Percentiles rank a stretch among this genome's conserved stretches.
These are phyloP conservation scores for Steromphala cineraria DNA, from an alignment of 2,888 invertebrate species.

Conservation along the genomic window DNA sequence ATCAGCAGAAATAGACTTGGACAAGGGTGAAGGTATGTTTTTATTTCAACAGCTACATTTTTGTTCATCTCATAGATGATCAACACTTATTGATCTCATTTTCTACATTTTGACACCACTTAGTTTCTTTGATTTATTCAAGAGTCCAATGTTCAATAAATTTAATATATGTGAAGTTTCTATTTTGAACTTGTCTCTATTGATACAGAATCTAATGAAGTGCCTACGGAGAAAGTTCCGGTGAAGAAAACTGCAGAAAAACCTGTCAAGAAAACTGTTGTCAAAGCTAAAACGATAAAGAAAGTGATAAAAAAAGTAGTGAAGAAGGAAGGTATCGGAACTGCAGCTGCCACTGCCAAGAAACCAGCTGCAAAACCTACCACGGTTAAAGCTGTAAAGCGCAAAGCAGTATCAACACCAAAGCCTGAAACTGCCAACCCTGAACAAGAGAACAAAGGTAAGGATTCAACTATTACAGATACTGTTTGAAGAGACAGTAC, in stretches of 20 bases:
- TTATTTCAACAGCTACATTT: not conserved
- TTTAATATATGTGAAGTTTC: no score
- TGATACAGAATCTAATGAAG: no score
- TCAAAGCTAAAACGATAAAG: slow-evolving; percentile 28
- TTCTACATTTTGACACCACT: no score
- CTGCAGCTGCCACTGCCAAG: slow-evolving; percentile 33
- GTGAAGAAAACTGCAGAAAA: slow-evolving; percentile 20
- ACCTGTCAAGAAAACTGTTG: not conserved
- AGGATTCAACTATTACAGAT: no score
- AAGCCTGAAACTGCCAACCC: no score
- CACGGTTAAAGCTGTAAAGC: not conserved
- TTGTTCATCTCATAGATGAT: not conserved
- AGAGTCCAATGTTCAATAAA: no score
- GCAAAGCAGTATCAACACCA: not conserved
- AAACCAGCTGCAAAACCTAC: slow-evolving; percentile 29
- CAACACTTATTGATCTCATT: not conserved
- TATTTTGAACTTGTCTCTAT: no score
- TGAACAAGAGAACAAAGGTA: no score
- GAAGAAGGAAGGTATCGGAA: slow-evolving; percentile 27
- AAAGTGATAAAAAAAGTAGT: slow-evolving; percentile 41
- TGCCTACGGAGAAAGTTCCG: not conserved
- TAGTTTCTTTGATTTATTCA: no score
- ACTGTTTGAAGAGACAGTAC: no score
- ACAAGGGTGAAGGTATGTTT: slow-evolving; percentile 17
- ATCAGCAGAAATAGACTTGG: slow-evolving; percentile 55